A percentile compares a stretch with the other conserved stretches of the same genome.
Evolutionary conservation across 2,797 vertebrate species (phyloP).

Genomic region (Decapterus maruadsi): DNA sequence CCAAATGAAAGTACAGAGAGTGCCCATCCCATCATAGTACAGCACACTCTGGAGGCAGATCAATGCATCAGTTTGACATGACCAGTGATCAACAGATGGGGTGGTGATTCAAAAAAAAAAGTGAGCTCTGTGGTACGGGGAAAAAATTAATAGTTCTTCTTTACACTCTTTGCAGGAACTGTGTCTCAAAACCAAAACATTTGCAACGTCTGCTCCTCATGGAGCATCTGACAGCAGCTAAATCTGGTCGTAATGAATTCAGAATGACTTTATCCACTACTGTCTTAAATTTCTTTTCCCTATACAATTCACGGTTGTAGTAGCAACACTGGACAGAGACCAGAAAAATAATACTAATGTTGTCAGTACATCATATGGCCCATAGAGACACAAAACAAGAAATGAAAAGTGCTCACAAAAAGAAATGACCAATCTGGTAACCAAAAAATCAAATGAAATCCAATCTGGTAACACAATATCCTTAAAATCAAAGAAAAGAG

Average conservation of each 20-base stretch:
- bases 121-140: slow-evolving; percentile 38
- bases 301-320: not conserved
- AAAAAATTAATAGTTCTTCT: slow-evolving; percentile 18
- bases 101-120: slow-evolving; percentile 30
- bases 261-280: slow-evolving; percentile 20
- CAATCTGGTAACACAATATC: no score
- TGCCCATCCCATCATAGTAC: not conserved
- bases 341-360: not conserved
- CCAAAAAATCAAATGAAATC: no score
- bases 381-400: not conserved
- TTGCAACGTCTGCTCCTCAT: slow-evolving; percentile 38
- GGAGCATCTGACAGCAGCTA: slow-evolving; percentile 22
- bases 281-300: slow-evolving; percentile 5
- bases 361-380: not conserved
- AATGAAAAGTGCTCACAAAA: not conserved
- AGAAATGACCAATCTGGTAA: no score
- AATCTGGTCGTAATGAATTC: slow-evolving; percentile 34
- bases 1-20: not conserved
- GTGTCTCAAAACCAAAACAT: slow-evolving; percentile 41
- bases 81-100: slow-evolving; percentile 48
- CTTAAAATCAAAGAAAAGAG: no score
- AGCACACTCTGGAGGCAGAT: slow-evolving; percentile 19
- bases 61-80: slow-evolving; percentile 25
- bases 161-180: slow-evolving; percentile 34
- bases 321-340: not conserved